A percentile compares a stretch with the other conserved stretches of the same genome.
Evolutionary conservation across 2,888 invertebrate species (phyloP).

Genomic region (Hedya salicella): DNA sequence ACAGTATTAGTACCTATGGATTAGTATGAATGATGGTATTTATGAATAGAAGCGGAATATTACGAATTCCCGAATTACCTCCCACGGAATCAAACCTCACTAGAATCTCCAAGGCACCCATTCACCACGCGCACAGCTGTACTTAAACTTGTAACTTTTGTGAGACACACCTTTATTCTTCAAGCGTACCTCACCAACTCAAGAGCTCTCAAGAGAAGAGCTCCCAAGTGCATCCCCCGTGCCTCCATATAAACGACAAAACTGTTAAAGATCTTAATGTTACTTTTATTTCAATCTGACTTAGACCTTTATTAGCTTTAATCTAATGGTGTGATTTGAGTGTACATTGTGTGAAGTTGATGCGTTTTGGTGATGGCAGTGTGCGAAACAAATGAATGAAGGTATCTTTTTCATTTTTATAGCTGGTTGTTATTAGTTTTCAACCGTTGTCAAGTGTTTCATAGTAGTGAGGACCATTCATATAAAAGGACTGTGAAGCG

Average conservation of each 20-base stretch:
- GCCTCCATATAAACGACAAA: slow-evolving; percentile 18
- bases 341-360: neutral
- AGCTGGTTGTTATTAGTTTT: slow-evolving; percentile 51
- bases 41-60: too few relatives aligned
- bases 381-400: slow-evolving; percentile 40
- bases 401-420: slow-evolving; percentile 43
- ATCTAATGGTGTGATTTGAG: neutral
- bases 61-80: too few relatives aligned
- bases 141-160: slow-evolving; percentile 46
- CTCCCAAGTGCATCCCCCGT: slow-evolving; percentile 15
- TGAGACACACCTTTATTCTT: slow-evolving; percentile 73
- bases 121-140: neutral
- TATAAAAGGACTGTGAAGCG: too few relatives aligned
- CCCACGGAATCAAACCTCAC: neutral
- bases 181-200: slow-evolving; percentile 48
- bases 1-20: too few relatives aligned
- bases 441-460: slow-evolving; percentile 16
- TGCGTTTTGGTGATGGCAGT: neutral
- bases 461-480: too few relatives aligned
- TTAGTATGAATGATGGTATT: too few relatives aligned
- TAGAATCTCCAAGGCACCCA: neutral
- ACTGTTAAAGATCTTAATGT: neutral
- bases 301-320: neutral
- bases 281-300: neutral
- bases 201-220: slow-evolving; percentile 23